phyloP scores from a whole-genome alignment of 2,797 vertebrate species.

The Sebastiscus albofasciatus region DNA sequence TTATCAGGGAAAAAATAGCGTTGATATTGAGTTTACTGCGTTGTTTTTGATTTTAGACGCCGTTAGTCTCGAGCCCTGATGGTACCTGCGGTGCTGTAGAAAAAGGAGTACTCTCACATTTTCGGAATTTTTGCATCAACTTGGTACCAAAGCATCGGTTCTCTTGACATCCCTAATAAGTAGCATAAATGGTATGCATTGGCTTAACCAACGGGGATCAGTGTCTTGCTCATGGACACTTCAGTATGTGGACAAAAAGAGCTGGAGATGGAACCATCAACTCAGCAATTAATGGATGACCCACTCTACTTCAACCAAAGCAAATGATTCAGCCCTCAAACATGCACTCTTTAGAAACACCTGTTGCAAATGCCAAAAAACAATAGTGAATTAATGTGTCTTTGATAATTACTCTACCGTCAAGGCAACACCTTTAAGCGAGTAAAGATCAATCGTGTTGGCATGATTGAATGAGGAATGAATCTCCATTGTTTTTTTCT shows the following conservation, averaged over 20 bases:
- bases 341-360: background rate
- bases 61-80: too few species aligned
- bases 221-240: background rate
- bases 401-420: slow-evolving; percentile 31
- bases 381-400: background rate
- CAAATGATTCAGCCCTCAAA: background rate
- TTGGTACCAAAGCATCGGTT: background rate
- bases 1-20: background rate
- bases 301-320: background rate
- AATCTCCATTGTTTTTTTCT: slow-evolving; percentile 30
- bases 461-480: slow-evolving; percentile 32
- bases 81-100: too few species aligned
- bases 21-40: too few species aligned
- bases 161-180: background rate
- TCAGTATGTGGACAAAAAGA: background rate
- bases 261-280: background rate
- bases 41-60: too few species aligned
- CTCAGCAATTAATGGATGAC: background rate
- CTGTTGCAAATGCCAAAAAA: slow-evolving; percentile 11
- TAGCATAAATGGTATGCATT: background rate
- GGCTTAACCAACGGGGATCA: background rate
- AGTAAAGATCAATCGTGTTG: slow-evolving; percentile 19
- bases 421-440: background rate
- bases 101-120: background rate
- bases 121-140: background rate